Base-by-base conservation (phyloP, 2,888 invertebrate species). In the Cylindroiulus punctatus region DNA sequence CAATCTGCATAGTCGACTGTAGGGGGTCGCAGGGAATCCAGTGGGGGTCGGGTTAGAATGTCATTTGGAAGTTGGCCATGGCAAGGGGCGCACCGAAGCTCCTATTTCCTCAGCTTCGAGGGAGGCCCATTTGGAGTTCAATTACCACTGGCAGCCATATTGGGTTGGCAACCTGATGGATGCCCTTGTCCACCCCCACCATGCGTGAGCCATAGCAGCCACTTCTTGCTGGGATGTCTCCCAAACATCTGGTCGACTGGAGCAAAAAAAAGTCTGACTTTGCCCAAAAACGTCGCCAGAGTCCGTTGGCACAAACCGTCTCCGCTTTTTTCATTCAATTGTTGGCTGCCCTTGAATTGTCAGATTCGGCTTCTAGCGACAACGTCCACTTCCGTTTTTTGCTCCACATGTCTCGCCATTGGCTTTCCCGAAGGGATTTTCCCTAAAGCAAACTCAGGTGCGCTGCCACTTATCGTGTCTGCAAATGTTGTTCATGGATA, bases 331-430 rank as follows among this genome's bases (percentile, higher is more conserved):
- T 22, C 22, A 12, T 12, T 10, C 76, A 22, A 76, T 76, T 76
- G 76, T 76, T 76, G 76, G 76, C 26, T 76, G 76, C 76, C 76
- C 76, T 76, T 76, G 76, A 76, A 76, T 76, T 76, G 76, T 76
- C 76, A 76, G 76, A 30, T 30, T 12, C 14, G 76, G 26, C 76
- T 12, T 30, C 30, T 8, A 76, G 26, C 22, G 26, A 76, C 76
- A 76, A 26, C 76, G 65, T 65, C 26, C 65, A 65, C 65, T 76
- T 30, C 30, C 30, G 76, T 76, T 76, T 76, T 76, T 76, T 76
- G 76, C 65, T 26, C 65, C 26, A 65, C 22, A 22, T 17, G 52
- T 19, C 52, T 52, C 26, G 26, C 30, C 14, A 30, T 76, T 76
- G 76, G 76, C 36, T 36, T 36, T 36, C 36, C 36, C 76, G 30